These are phyloP conservation scores for Chloroceryle amazona DNA, from an alignment of 2,797 vertebrate species.

Conservation along the genomic window DNA sequence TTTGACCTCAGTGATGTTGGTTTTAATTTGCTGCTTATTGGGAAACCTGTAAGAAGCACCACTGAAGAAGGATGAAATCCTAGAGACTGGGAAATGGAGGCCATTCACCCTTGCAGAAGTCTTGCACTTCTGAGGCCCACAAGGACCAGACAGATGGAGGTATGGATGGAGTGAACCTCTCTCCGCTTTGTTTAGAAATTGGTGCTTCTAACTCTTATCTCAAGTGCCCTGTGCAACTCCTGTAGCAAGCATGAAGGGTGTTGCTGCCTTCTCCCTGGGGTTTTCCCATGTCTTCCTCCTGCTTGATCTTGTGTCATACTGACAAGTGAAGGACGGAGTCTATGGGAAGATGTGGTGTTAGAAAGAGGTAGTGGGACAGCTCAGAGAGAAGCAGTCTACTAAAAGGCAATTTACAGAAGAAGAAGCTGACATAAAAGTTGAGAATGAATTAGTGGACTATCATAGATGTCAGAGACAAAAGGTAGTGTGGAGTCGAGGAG, in stretches of 20 bases:
- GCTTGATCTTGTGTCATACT: not conserved
- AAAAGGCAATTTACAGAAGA: not conserved
- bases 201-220: not conserved
- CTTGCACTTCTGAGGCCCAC: not conserved
- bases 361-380: not conserved
- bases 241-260: not conserved
- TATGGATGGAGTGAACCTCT: not conserved
- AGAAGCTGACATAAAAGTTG: not conserved
- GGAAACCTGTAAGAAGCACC: not conserved
- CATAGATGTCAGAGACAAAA: not conserved
- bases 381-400: not conserved
- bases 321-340: not conserved
- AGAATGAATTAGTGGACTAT: not conserved
- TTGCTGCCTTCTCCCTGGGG: not conserved
- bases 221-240: not conserved
- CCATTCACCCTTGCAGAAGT: not conserved
- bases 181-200: not conserved
- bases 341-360: not conserved
- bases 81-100: not conserved
- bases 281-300: not conserved
- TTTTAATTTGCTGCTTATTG: not conserved
- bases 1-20: not conserved
- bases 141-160: fast-evolving
- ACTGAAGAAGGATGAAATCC: not conserved
- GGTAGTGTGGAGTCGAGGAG: not conserved